These are phyloP conservation scores for Trypoxylus dichotomus DNA, from an alignment of 1,140 invertebrate species.

Conservation along the genomic window DNA sequence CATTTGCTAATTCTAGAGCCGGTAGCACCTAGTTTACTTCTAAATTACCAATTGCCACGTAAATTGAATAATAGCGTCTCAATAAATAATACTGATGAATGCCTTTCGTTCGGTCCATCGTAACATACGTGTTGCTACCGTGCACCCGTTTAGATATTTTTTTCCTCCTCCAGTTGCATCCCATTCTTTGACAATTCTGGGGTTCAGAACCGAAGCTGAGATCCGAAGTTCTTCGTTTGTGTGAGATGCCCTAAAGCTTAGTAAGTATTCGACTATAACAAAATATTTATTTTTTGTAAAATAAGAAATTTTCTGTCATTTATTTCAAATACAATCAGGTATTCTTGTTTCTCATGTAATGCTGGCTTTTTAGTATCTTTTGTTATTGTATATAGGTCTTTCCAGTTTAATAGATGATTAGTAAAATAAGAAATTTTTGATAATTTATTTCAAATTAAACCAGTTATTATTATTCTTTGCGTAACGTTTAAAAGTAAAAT, in stretches of 20 bases:
- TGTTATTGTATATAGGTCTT: too few relatives aligned
- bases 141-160: not conserved
- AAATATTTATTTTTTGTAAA: not conserved
- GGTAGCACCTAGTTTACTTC: slow-evolving; percentile 33
- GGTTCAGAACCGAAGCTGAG: too few relatives aligned
- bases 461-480: too few relatives aligned
- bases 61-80: slow-evolving; percentile 32
- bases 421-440: too few relatives aligned
- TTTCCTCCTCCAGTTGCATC: not conserved
- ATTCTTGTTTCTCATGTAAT: too few relatives aligned
- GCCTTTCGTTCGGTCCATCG: slow-evolving; percentile 8
- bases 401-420: too few relatives aligned
- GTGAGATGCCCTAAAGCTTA: not conserved
- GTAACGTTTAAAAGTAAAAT: too few relatives aligned
- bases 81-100: not conserved
- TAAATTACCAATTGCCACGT: slow-evolving; percentile 32
- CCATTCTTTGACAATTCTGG: too few relatives aligned
- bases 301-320: too few relatives aligned
- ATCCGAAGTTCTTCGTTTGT: not conserved
- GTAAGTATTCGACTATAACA: not conserved
- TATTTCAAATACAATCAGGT: too few relatives aligned
- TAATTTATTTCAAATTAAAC: too few relatives aligned
- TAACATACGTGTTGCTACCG: not conserved
- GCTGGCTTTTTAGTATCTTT: too few relatives aligned
- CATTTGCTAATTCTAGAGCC: slow-evolving; percentile 24